Evolutionary conservation across 1,140 invertebrate species (phyloP).

Genomic region (Trichonephila clavipes): DNA sequence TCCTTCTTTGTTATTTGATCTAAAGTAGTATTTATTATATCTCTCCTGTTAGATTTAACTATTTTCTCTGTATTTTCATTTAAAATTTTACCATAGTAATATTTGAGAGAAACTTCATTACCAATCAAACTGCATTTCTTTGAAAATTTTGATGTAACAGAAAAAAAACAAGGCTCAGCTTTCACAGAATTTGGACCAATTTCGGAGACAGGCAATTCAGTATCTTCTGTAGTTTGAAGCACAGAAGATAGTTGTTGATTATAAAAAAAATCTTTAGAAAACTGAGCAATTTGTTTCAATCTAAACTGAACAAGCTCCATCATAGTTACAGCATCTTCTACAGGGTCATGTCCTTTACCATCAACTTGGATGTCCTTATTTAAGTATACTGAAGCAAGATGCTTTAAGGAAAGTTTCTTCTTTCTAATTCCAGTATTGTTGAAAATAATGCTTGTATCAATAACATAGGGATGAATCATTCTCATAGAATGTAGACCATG

Average conservation of each 20-base stretch:
- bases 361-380: slow-evolving; percentile 88
- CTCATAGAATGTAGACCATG: slow-evolving; percentile 92
- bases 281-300: slow-evolving; percentile 85
- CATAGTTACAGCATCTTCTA: slow-evolving; percentile 91
- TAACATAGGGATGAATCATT: slow-evolving; percentile 97
- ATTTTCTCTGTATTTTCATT: slow-evolving; percentile 20
- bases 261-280: slow-evolving; percentile 75
- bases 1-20: slow-evolving; percentile 74
- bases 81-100: slow-evolving; percentile 50
- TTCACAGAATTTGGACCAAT: neutral
- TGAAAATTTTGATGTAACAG: neutral
- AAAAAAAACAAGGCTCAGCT: slow-evolving; percentile 42
- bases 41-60: slow-evolving; percentile 47
- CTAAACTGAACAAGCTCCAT: slow-evolving; percentile 94
- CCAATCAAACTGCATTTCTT: slow-evolving; percentile 75
- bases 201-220: too few species aligned
- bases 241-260: neutral
- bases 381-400: slow-evolving; percentile 88
- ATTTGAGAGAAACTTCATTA: slow-evolving; percentile 2
- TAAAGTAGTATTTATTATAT: slow-evolving; percentile 75
- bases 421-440: slow-evolving; percentile 89
- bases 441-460: slow-evolving; percentile 95
- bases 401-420: slow-evolving; percentile 90
- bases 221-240: too few species aligned
- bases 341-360: slow-evolving; percentile 88